phyloP scores from a whole-genome alignment of 2,113 vertebrate genomes.

The Alligator sinensis region DNA sequence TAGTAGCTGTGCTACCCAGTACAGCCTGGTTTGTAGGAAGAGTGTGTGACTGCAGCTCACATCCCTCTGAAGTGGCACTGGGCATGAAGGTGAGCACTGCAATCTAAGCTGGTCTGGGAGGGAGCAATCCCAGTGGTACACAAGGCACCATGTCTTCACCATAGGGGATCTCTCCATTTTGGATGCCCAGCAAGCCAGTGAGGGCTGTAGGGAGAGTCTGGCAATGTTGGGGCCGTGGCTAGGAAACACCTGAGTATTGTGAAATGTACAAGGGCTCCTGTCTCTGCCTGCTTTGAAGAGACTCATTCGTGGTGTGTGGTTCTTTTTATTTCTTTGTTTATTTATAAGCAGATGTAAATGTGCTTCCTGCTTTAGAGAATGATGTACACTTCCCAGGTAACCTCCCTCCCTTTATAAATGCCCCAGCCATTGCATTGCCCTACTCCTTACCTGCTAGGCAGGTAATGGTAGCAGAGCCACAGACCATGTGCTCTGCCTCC shows the following conservation, averaged over 20 bases:
- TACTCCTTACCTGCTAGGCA: background rate
- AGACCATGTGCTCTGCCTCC: background rate
- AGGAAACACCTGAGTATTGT: background rate
- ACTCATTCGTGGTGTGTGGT: background rate
- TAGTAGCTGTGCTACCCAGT: background rate
- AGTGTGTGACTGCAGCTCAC: background rate
- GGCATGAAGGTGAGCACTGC: no score
- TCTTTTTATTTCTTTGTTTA: slow-evolving; percentile 35
- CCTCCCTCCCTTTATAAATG: accelerated
- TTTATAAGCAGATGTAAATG: slow-evolving; percentile 66
- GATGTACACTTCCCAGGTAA: background rate
- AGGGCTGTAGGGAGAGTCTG: background rate
- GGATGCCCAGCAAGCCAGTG: background rate
- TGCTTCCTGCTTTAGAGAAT: slow-evolving; percentile 53
- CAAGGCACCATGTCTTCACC: background rate
- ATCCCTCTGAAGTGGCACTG: no score
- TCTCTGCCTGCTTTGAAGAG: background rate
- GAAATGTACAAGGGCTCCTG: background rate
- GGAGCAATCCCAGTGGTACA: background rate
- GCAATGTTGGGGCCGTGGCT: background rate
- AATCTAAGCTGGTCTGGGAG: background rate
- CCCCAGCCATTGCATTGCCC: background rate
- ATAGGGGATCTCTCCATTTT: background rate
- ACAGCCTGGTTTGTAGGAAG: background rate
- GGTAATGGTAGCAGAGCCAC: background rate